Conservation (phyloP, 1,140 invertebrate species). For the Argopecten irradians region DNA sequence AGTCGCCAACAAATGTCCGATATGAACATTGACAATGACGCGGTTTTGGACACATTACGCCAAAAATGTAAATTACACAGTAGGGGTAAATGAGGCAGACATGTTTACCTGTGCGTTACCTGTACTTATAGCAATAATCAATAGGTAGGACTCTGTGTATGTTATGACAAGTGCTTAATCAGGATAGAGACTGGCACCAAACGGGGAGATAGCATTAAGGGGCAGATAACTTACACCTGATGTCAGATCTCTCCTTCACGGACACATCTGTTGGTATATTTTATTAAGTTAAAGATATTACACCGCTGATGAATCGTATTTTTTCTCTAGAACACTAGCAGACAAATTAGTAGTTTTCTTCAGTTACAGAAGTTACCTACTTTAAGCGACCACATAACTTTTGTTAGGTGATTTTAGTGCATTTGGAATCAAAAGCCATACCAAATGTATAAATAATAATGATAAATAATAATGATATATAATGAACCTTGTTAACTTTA, state of each 20-base stretch:
- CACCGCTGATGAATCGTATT: no score
- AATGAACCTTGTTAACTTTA: no score
- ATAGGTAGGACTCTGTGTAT: not conserved
- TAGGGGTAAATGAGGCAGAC: not conserved
- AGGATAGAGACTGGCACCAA: not conserved
- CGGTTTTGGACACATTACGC: not conserved
- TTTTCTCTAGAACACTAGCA: no score
- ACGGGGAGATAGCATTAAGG: not conserved
- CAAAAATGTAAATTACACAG: not conserved
- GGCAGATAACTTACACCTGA: not conserved
- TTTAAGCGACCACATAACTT: no score
- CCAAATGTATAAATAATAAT: no score
- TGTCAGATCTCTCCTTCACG: not conserved
- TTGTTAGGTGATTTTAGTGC: no score
- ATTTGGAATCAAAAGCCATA: no score
- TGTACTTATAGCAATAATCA: not conserved
- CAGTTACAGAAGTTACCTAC: no score
- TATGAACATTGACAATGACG: not conserved
- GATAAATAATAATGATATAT: no score
- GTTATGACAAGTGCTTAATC: not conserved
- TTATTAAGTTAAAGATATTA: no score
- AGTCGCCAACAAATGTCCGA: not conserved
- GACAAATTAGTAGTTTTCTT: no score
- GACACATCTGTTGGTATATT: not conserved
- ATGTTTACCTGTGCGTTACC: constrained; percentile 11